Conservation (phyloP, 2,113 vertebrate genomes). For the Pelvicachromis taeniatus region DNA sequence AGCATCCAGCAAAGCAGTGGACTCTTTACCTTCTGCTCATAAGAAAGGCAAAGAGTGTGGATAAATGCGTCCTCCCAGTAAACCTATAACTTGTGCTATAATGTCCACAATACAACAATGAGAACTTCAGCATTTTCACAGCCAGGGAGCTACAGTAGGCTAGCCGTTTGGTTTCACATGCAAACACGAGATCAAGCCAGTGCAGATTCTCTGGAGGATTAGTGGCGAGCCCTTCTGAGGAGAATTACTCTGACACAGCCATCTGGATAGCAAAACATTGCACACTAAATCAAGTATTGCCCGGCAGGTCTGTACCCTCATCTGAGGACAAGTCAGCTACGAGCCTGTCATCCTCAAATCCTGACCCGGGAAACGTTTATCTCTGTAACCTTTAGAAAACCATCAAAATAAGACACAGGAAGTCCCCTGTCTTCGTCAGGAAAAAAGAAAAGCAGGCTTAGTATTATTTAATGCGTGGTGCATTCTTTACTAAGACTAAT, state of each 20-base stretch:
- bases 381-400: not conserved
- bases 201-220: constrained; percentile 60
- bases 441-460: not conserved
- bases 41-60: not conserved
- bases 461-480: not conserved
- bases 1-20: not conserved
- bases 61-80: not conserved
- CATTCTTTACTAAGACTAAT: not conserved
- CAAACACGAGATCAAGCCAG: constrained; percentile 49
- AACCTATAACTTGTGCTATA: not conserved
- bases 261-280: constrained; percentile 51
- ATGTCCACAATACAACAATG: not conserved
- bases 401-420: not conserved
- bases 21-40: not conserved
- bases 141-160: not conserved
- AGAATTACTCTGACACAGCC: constrained; percentile 59
- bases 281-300: not conserved
- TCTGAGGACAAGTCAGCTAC: not conserved
- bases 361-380: not conserved
- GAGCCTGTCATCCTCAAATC: not conserved
- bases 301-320: not conserved
- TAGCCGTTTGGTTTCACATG: constrained; percentile 1
- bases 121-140: not conserved
- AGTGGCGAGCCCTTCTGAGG: constrained; percentile 37
- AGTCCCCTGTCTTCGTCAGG: not conserved